phyloP scores from a whole-genome alignment of 2,797 vertebrate species.

The Acipenser ruthenus region DNA sequence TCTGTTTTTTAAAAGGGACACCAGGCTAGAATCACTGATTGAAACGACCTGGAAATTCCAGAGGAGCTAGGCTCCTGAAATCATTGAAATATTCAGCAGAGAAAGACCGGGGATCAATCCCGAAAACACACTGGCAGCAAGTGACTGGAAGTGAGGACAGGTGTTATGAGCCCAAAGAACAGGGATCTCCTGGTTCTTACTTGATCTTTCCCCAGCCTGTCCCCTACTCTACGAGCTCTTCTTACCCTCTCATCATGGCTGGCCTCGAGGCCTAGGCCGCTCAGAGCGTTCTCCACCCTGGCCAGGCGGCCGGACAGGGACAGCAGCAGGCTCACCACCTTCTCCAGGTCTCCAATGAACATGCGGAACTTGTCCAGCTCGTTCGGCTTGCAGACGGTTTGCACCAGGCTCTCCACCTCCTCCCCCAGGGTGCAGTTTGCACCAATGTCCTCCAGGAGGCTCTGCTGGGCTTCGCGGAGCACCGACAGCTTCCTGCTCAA shows the following conservation, averaged over 20 bases:
- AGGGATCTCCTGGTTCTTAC: neutral
- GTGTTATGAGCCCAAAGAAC: neutral
- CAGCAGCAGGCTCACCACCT: slow-evolving; percentile 86
- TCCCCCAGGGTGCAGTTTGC: slow-evolving; percentile 84
- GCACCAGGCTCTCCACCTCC: slow-evolving; percentile 77
- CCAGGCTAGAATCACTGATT: too few relatives aligned
- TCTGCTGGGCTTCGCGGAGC: slow-evolving; percentile 79
- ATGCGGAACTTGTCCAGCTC: slow-evolving; percentile 93
- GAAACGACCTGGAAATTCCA: too few relatives aligned
- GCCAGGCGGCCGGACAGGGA: slow-evolving; percentile 87
- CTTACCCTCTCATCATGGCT: slow-evolving; percentile 78
- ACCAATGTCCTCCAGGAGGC: slow-evolving; percentile 81
- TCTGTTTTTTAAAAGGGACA: too few relatives aligned
- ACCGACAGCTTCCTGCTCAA: slow-evolving; percentile 85
- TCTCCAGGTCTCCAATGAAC: slow-evolving; percentile 93
- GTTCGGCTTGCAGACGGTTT: slow-evolving; percentile 82
- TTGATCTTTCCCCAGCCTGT: too few relatives aligned
- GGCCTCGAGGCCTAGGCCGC: slow-evolving; percentile 63
- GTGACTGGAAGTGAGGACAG: neutral
- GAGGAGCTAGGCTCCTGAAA: too few relatives aligned
- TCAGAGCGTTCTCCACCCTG: slow-evolving; percentile 80
- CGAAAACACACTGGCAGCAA: neutral
- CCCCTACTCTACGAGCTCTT: neutral
- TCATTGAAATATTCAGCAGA: too few relatives aligned
- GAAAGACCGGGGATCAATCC: too few relatives aligned